These are phyloP conservation scores for Drosophila neocordata DNA, from an alignment of 1,140 invertebrate species.

Conservation along the genomic window DNA sequence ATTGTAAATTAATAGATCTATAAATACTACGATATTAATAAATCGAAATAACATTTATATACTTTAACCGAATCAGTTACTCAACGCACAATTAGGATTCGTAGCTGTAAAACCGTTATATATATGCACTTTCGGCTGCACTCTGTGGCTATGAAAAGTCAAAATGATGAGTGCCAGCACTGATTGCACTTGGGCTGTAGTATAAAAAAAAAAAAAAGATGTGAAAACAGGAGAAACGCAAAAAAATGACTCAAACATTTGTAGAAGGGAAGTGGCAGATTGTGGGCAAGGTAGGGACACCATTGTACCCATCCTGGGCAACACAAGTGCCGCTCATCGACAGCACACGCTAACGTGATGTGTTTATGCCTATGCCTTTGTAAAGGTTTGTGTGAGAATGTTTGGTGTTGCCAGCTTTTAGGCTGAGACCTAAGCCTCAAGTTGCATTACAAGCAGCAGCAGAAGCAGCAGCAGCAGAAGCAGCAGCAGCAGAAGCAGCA, in stretches of 20 bases:
- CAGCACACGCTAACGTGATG: constrained; percentile 72
- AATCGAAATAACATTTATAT: too few species aligned
- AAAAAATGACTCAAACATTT: constrained; percentile 59
- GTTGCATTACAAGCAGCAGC: constrained; percentile 23
- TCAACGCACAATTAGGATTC: too few species aligned
- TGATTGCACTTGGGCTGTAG: constrained; percentile 16
- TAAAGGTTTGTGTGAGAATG: constrained; percentile 16
- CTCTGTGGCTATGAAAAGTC: background rate
- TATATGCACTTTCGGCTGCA: too few species aligned
- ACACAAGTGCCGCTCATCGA: constrained; percentile 73
- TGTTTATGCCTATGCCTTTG: constrained; percentile 48
- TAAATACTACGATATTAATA: too few species aligned
- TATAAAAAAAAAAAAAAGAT: constrained; percentile 41
- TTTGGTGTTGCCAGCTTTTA: constrained; percentile 60
- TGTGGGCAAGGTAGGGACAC: background rate
- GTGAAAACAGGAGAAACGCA: constrained; percentile 18
- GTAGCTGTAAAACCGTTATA: too few species aligned
- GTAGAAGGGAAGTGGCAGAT: constrained; percentile 8
- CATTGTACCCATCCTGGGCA: constrained; percentile 41
- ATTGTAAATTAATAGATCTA: too few species aligned
- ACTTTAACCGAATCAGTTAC: too few species aligned
- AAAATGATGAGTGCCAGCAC: background rate
- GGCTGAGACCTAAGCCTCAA: constrained; percentile 41
- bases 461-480: constrained; percentile 25
- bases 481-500: constrained; percentile 34